phyloP scores from a whole-genome alignment of 2,888 invertebrate species.

The Lissonota sp. region DNA sequence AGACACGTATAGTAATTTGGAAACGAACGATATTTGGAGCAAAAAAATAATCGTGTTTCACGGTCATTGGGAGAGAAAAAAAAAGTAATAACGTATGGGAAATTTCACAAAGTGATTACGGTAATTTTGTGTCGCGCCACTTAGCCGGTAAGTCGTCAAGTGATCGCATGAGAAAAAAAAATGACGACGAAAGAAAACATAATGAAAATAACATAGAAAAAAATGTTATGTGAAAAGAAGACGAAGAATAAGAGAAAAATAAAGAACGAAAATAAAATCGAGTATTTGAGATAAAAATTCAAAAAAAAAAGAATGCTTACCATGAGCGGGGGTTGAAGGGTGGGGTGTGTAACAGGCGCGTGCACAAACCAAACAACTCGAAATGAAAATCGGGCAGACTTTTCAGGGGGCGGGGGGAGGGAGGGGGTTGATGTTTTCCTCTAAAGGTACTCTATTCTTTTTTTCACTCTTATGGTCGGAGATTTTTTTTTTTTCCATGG shows the following conservation, averaged over 20 bases:
- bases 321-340: constrained; percentile 83
- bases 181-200: constrained; percentile 36
- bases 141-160: constrained; percentile 57
- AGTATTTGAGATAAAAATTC: constrained; percentile 80
- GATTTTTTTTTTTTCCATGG: constrained; percentile 37
- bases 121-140: constrained; percentile 45
- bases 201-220: constrained; percentile 20
- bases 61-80: constrained; percentile 1
- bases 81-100: background rate
- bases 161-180: constrained; percentile 60
- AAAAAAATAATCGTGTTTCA: constrained; percentile 7
- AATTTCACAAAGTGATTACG: background rate
- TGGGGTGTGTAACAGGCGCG: constrained; percentile 84
- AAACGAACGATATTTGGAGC: constrained; percentile 22
- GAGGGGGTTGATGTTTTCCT: constrained; percentile 23
- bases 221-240: constrained; percentile 26
- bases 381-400: constrained; percentile 83
- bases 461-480: constrained; percentile 20
- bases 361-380: constrained; percentile 84
- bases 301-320: constrained; percentile 83
- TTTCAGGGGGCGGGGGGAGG: constrained; percentile 74
- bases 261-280: constrained; percentile 67
- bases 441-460: constrained; percentile 33
- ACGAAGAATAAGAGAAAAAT: constrained; percentile 32
- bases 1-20: constrained; percentile 32